Percentiles rank a stretch among this genome's conserved stretches.
These are phyloP conservation scores for Balaeniceps rex DNA, from an alignment of 2,113 vertebrate genomes.

Conservation along the genomic window DNA sequence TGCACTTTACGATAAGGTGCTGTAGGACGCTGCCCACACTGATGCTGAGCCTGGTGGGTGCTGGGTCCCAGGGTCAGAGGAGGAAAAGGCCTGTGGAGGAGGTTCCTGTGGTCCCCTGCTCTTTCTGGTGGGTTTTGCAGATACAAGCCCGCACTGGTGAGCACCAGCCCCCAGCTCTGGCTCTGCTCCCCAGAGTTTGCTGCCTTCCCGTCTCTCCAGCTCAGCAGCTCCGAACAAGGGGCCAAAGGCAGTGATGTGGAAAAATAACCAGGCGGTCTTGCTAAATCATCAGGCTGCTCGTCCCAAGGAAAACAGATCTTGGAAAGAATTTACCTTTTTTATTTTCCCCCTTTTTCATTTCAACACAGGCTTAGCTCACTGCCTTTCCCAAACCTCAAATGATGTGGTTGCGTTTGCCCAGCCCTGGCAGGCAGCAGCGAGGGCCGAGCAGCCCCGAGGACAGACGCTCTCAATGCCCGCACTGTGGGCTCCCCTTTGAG, in stretches of 20 bases:
- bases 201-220: neutral
- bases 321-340: neutral
- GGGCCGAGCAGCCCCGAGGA: neutral
- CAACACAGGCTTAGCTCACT: neutral
- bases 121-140: neutral
- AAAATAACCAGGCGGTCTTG: neutral
- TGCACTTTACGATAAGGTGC: neutral
- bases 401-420: neutral
- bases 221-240: neutral
- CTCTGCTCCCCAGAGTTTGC: neutral
- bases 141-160: neutral
- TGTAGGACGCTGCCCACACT: neutral
- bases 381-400: neutral
- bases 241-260: neutral
- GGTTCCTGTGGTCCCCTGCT: neutral
- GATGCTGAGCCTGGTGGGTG: neutral
- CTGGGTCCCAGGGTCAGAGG: neutral
- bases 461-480: accelerated
- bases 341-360: neutral
- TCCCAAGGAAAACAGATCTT: neutral
- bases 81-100: neutral
- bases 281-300: neutral
- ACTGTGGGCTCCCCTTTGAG: neutral
- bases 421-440: neutral
- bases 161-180: neutral